These are phyloP conservation scores for Cetonia aurata DNA, from an alignment of 2,888 invertebrate genomes.

Conservation along the genomic window DNA sequence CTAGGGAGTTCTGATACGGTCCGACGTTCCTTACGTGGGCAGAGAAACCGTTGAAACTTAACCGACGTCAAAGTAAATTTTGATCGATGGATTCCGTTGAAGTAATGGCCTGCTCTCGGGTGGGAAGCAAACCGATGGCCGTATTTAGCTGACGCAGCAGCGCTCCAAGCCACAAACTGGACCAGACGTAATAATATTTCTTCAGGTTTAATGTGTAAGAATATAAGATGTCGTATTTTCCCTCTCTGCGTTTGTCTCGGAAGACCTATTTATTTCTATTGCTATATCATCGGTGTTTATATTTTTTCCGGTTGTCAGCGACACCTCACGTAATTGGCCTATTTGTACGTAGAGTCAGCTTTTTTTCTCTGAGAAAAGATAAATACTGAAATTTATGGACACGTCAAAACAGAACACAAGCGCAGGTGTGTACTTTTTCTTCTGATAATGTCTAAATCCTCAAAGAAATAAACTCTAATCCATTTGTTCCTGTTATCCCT, in stretches of 20 bases:
- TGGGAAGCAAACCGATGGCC: constrained; percentile 21
- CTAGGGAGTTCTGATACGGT: constrained; percentile 17
- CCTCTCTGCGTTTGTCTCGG: constrained; percentile 15
- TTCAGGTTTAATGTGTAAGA: constrained; percentile 14
- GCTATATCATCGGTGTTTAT: constrained; percentile 14
- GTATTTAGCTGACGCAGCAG: constrained; percentile 11
- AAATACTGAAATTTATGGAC: constrained; percentile 10
- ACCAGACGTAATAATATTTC: constrained; percentile 27
- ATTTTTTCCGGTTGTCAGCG: constrained; percentile 25
- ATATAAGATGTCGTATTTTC: constrained; percentile 18
- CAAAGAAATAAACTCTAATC: neutral
- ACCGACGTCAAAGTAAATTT: constrained; percentile 30
- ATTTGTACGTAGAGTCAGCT: constrained; percentile 10
- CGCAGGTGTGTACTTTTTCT: constrained; percentile 3
- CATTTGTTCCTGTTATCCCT: neutral
- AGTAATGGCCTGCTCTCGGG: constrained; percentile 21
- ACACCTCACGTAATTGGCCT: constrained; percentile 15
- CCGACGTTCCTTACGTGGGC: constrained; percentile 16
- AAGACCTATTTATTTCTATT: constrained; percentile 15
- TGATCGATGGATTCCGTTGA: constrained; percentile 33
- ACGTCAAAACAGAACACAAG: neutral
- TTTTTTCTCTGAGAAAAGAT: neutral
- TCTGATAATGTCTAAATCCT: constrained; percentile 1
- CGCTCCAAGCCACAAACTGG: constrained; percentile 4
- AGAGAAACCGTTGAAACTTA: constrained; percentile 25